Base-by-base conservation (phyloP, 2,797 vertebrate genomes). In the Hoplostethus mediterraneus region DNA sequence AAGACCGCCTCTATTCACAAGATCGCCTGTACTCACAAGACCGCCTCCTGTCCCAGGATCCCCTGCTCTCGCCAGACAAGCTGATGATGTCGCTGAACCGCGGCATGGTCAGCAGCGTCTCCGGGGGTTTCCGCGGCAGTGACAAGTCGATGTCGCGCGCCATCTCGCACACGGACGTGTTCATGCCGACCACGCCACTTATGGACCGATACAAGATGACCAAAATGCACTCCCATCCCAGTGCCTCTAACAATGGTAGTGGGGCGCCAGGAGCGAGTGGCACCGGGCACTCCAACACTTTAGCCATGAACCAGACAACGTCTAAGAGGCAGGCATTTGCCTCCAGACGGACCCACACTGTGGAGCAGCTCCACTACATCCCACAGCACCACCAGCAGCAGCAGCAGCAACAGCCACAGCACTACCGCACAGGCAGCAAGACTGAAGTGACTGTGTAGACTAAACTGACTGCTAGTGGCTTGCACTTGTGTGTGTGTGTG, bases 201-300 rank as follows among this genome's bases (percentile, higher is more conserved):
- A 94, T 98, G 96, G 98, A 99, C 95, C 97, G 97, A 75, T 99
- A 99, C 93, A 96, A 97, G 95, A 98, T 99, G 97, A 98, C 97
- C 91, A 99, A 99, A 96, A 97, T 99, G 97, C 97, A 99, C 95
- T 97, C 98, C 87, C 98, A 99, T 96, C 97, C 98, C 90, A 99
- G 97, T 97, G 95, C 97, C 95, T 97, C 97, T 65, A 98, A 95
- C 95, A 98, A 97, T 90, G 95, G 93, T 5, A 45, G 70, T 0
- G 84, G 57, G 33, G 71, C 70, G 38, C 62, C 54, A 8, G 87
- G 45, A 44, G 64, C 51, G 0, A 86, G 52, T 58, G 53, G 74
- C 13, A 16, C 53, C 0, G 75, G 56, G 36, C 93, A 91, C 79
- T 96, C 98, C 89, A 98, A 97, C 92, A 97, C 97, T 71, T 93